Conservation (phyloP, 2,113 vertebrate species). For the Arizona elegans region DNA sequence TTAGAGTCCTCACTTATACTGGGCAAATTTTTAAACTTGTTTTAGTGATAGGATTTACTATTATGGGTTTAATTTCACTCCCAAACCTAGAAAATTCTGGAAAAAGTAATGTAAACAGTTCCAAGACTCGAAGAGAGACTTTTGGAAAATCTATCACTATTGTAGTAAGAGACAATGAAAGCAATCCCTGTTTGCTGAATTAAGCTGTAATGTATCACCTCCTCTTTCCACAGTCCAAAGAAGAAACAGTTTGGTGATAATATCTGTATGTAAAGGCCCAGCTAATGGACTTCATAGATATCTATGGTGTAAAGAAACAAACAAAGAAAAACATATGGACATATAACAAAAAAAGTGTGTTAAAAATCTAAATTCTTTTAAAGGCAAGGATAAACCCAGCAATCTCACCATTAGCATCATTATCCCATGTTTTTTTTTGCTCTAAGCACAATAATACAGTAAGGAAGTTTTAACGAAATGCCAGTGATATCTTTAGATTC, state of each 20-base stretch:
- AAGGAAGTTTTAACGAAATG: not conserved
- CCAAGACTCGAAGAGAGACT: not conserved
- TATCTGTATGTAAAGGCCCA: not conserved
- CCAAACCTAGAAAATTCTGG: constrained; percentile 31
- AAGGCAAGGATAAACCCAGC: not conserved
- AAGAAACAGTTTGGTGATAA: not conserved
- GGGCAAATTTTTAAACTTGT: constrained; percentile 47
- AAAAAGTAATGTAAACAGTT: not conserved
- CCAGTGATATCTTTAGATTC: not conserved
- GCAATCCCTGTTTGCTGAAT: not conserved
- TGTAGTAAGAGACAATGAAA: not conserved
- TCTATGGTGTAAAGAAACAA: not conserved
- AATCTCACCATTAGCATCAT: not conserved
- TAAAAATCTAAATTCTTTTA: not conserved
- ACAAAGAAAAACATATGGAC: not conserved
- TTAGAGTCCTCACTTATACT: constrained; percentile 42
- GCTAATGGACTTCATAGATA: not conserved
- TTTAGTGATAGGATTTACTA: constrained; percentile 60
- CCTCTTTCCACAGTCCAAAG: not conserved
- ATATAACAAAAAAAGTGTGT: not conserved
- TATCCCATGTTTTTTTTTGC: not conserved
- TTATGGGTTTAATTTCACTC: constrained; percentile 63
- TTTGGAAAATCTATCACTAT: not conserved
- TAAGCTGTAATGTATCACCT: not conserved
- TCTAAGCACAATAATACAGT: not conserved